These are phyloP conservation scores for Syngnathoides biaculeatus DNA, from an alignment of 2,113 vertebrate genomes.

Conservation along the genomic window DNA sequence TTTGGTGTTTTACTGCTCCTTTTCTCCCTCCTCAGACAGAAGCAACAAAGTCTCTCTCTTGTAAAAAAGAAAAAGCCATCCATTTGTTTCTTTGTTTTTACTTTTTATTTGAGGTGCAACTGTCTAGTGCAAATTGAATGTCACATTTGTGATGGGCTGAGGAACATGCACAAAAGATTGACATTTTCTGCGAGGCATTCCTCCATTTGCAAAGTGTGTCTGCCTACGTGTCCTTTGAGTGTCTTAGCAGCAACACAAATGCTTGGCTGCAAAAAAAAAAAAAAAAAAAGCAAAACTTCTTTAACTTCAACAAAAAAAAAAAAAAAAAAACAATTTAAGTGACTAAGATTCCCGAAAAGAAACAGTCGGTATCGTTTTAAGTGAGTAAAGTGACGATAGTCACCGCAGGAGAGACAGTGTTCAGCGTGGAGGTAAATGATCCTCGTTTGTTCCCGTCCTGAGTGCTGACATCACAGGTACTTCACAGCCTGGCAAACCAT, in stretches of 20 bases:
- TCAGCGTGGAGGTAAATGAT: constrained; percentile 44
- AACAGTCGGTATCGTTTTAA: constrained; percentile 29
- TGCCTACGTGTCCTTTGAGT: constrained; percentile 37
- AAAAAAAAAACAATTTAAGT: background rate
- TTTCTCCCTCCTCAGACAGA: background rate
- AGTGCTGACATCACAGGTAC: constrained; percentile 64
- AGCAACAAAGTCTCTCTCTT: no score
- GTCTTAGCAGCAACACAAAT: constrained; percentile 50
- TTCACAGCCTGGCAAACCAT: constrained; percentile 67
- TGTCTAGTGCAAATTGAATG: constrained; percentile 74
- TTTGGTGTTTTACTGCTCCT: no score
- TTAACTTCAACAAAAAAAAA: constrained; percentile 39
- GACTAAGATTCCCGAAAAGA: constrained; percentile 23
- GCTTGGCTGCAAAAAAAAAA: constrained; percentile 52
- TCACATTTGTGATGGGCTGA: constrained; percentile 73
- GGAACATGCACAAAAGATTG: constrained; percentile 68
- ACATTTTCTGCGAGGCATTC: constrained; percentile 43
- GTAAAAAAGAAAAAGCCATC: background rate
- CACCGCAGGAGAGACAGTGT: constrained; percentile 50
- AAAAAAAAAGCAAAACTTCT: background rate
- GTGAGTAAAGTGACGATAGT: constrained; percentile 41
- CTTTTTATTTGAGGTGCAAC: constrained; percentile 75
- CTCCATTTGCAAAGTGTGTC: constrained; percentile 29
- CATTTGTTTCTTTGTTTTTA: constrained; percentile 33
- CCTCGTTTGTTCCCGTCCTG: constrained; percentile 55